Conservation (phyloP, 1,140 invertebrate genomes). For the Wasmannia auropunctata region DNA sequence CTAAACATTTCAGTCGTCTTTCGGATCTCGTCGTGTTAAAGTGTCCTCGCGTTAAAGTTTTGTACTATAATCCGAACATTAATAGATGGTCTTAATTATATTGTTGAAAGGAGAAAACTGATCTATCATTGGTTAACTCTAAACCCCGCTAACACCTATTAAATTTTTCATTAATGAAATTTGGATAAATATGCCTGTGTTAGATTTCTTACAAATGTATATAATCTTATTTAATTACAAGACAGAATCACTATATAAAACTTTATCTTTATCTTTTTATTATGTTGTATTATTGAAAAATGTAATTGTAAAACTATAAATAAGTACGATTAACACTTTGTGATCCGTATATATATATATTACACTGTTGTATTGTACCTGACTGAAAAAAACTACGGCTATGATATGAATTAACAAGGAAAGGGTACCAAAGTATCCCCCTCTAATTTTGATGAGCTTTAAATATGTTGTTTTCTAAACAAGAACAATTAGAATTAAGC, state of each 20-base stretch:
- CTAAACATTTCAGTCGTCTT: no score
- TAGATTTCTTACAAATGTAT: constrained; percentile 46
- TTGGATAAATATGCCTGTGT: constrained; percentile 14
- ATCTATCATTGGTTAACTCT: not conserved
- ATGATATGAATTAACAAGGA: no score
- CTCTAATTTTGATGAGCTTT: no score
- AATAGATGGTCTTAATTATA: not conserved
- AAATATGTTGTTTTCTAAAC: no score
- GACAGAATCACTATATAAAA: not conserved
- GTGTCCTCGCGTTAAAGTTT: no score
- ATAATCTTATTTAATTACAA: constrained; percentile 27
- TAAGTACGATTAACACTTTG: constrained; percentile 56
- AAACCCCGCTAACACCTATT: not conserved
- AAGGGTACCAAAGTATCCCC: no score
- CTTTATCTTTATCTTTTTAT: constrained; percentile 46
- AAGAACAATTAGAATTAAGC: no score
- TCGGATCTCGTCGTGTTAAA: no score
- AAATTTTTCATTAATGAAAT: not conserved
- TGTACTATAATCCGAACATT: no score
- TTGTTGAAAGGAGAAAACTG: not conserved
- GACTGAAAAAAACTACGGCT: no score
- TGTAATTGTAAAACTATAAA: constrained; percentile 53
- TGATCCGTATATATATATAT: no score
- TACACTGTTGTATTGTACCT: no score
- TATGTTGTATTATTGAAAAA: constrained; percentile 58